Percentiles rank a stretch among this genome's conserved stretches.
Evolutionary conservation across 2,797 vertebrate species (phyloP).

Genomic region (Aeoliscus strigatus): DNA sequence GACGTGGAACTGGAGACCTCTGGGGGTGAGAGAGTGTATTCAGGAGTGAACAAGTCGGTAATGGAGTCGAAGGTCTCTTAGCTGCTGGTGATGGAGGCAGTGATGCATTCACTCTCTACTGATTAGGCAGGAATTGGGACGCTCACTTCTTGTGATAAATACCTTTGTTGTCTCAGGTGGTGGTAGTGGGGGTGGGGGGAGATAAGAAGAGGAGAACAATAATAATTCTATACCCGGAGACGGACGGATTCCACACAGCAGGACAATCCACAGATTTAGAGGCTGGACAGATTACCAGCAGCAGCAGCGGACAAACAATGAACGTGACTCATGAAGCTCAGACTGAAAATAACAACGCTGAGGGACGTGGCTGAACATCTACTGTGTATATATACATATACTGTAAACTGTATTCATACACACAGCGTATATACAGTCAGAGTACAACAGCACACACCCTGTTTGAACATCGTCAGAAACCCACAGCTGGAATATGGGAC

Average conservation of each 20-base stretch:
- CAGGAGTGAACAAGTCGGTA: constrained; percentile 72
- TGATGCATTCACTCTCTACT: constrained; percentile 68
- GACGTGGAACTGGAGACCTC: constrained; percentile 37
- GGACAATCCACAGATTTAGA: constrained; percentile 58
- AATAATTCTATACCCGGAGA: constrained; percentile 60
- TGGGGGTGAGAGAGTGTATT: constrained; percentile 45
- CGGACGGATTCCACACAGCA: constrained; percentile 42
- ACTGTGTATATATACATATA: constrained; percentile 24
- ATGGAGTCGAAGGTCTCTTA: constrained; percentile 70
- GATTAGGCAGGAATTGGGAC: constrained; percentile 65
- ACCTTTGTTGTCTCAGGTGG: too few relatives aligned
- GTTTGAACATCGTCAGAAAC: too few relatives aligned
- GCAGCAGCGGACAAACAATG: constrained; percentile 56
- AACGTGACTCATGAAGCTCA: constrained; percentile 56
- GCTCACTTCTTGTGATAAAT: constrained; percentile 68
- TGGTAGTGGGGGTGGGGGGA: constrained; percentile 35
- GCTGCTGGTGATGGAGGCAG: constrained; percentile 67
- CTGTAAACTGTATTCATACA: too few relatives aligned
- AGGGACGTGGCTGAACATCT: constrained; percentile 21
- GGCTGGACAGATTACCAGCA: constrained; percentile 50
- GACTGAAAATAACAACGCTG: constrained; percentile 61
- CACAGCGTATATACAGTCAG: too few relatives aligned
- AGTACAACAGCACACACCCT: too few relatives aligned
- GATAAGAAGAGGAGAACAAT: constrained; percentile 32
- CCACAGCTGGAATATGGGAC: too few relatives aligned